A percentile compares a stretch with the other conserved stretches of the same genome.
Evolutionary conservation across 2,888 invertebrate species (phyloP).

Genomic region (Agonopterix arenella): DNA sequence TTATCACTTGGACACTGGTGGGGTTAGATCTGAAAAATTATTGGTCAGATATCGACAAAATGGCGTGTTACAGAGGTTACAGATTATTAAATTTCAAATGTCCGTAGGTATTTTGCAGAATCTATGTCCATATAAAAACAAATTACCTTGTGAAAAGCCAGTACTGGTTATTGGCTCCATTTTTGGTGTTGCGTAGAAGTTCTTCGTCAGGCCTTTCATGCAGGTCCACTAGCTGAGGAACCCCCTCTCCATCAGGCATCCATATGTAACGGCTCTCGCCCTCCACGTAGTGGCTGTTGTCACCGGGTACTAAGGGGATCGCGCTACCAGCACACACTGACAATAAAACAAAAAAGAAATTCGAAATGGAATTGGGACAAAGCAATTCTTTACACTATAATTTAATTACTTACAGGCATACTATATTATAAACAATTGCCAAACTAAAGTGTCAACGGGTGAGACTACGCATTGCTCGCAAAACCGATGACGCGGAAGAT

Average conservation of each 20-base stretch:
- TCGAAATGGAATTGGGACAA: no score
- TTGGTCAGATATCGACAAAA: not conserved
- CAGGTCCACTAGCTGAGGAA: slow-evolving; percentile 49
- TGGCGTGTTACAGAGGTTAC: no score
- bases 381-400: not conserved
- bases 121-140: no score
- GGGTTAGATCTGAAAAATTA: slow-evolving; percentile 32
- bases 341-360: slow-evolving; percentile 5
- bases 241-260: slow-evolving; percentile 57
- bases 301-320: slow-evolving; percentile 42
- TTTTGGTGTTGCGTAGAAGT: slow-evolving; percentile 21
- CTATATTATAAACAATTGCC: no score
- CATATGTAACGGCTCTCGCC: slow-evolving; percentile 60
- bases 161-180: slow-evolving; percentile 51
- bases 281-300: slow-evolving; percentile 62
- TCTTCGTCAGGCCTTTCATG: slow-evolving; percentile 29
- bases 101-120: no score
- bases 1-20: slow-evolving; percentile 28
- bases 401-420: no score
- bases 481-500: no score
- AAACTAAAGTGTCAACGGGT: no score
- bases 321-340: slow-evolving; percentile 39
- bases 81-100: no score
- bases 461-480: no score
- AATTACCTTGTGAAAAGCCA: slow-evolving; percentile 43